Evolutionary conservation across 1,140 invertebrate genomes (phyloP), one percentile per base, ranked within the genome.

Genomic region (Brachionus plicatilis): DNA sequence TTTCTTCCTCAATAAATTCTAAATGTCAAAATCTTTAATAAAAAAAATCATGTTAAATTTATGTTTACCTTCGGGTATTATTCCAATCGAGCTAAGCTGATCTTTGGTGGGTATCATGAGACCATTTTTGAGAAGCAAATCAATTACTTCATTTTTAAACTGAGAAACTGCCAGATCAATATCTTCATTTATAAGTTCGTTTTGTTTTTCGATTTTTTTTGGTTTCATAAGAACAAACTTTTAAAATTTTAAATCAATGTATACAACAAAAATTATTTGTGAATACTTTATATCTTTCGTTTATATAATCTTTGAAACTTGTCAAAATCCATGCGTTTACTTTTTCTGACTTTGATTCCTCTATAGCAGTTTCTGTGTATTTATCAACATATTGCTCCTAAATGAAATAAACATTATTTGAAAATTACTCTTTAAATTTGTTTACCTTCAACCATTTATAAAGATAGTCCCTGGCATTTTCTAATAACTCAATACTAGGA

Each of bases 391-490:
- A 76, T 12, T 50, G 27, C 24, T 76, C 72, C 72, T 76, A 47
- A 75, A 75, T 17, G 5, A 43, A 75, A 17, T 75, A 45, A 37
- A 43, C 12, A 24, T 8, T 17, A 43, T 20, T 45, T 43, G 14
- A 70, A 75, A 47, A 75, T 53, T 12, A 27, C 24, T 4, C 17
- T 24, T 76, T 8, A 72, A 20, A 17, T n/a, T 47, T n/a, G 1
- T 56, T 14, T 17, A 82, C 79, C 33, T 82, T 82, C 14, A 82
- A 7, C 79, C 79, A 82, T 65, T 65, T 68, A n/a, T 45, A 82
- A 82, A 82, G 79, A 68, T 65, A 82, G n/a, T 82, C 79, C 6
- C 53, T 60, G 11, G 79, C 79, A 68, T 45, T 68, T 45, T 82
- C 79, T 41, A 82, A 47, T 12, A 82, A 14, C 47, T 82, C 79